Conservation (phyloP, 2,797 vertebrate species). For the Melanotaenia parkinsoni region DNA sequence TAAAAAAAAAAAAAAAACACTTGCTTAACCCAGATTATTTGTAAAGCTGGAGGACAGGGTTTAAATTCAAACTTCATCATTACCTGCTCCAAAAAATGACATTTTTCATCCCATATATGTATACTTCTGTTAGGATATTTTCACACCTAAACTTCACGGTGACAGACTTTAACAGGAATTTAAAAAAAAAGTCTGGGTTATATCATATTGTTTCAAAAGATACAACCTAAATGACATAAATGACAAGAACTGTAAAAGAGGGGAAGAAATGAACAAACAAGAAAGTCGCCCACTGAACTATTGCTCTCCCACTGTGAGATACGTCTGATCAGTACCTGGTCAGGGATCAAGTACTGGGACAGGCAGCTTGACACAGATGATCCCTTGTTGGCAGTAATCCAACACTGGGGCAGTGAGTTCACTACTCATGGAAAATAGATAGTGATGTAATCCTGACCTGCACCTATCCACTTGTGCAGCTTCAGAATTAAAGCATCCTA, state of each 20-base stretch:
- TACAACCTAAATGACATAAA: background rate
- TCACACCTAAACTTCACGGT: no score
- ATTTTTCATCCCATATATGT: no score
- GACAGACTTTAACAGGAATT: no score
- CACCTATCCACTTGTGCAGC: conserved; percentile 8
- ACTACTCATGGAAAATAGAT: conserved; percentile 44
- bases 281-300: background rate
- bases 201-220: background rate
- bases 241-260: background rate
- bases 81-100: no score
- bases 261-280: background rate
- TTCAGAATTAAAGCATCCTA: background rate
- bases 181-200: no score
- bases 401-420: conserved; percentile 37
- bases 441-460: conserved; percentile 43
- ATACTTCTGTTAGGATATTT: no score
- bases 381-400: conserved; percentile 38
- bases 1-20: no score
- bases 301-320: conserved; percentile 1
- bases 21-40: no score
- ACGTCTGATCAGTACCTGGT: conserved; percentile 18
- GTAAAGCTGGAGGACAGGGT: no score
- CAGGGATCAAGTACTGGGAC: conserved; percentile 30
- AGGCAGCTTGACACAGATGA: conserved; percentile 44
- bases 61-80: no score